phyloP scores from a whole-genome alignment of 2,113 vertebrate genomes.

The Anser cygnoides region DNA sequence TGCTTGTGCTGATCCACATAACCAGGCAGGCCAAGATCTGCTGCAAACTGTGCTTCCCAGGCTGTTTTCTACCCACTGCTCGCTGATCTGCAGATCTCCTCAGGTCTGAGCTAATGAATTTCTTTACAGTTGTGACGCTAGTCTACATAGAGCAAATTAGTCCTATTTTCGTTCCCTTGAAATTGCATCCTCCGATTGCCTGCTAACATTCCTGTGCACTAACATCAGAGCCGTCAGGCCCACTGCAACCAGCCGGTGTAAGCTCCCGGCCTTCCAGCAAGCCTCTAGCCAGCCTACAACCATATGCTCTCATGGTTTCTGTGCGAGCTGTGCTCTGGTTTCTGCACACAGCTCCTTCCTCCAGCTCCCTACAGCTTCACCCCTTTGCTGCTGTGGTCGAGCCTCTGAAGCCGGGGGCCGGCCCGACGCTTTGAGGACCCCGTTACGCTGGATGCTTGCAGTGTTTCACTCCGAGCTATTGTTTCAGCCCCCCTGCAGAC shows the following conservation, averaged over 20 bases:
- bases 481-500: background rate
- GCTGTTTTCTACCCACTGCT: background rate
- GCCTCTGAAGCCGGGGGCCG: background rate
- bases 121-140: background rate
- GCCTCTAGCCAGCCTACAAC: background rate
- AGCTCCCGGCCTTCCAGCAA: background rate
- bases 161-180: background rate
- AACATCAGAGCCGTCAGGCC: rapidly evolving
- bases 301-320: background rate
- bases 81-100: background rate
- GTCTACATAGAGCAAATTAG: background rate
- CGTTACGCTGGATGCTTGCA: rapidly evolving
- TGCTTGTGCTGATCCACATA: background rate
- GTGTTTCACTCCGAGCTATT: background rate
- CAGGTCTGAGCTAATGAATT: background rate
- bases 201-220: background rate
- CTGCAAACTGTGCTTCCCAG: background rate
- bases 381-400: background rate
- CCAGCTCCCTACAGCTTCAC: background rate
- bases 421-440: rapidly evolving
- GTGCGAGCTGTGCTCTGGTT: background rate
- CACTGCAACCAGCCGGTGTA: rapidly evolving
- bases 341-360: background rate
- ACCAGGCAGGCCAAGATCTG: background rate
- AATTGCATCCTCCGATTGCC: background rate